Evolutionary conservation across 1,140 invertebrate genomes (phyloP).

Genomic region (Argopecten irradians): DNA sequence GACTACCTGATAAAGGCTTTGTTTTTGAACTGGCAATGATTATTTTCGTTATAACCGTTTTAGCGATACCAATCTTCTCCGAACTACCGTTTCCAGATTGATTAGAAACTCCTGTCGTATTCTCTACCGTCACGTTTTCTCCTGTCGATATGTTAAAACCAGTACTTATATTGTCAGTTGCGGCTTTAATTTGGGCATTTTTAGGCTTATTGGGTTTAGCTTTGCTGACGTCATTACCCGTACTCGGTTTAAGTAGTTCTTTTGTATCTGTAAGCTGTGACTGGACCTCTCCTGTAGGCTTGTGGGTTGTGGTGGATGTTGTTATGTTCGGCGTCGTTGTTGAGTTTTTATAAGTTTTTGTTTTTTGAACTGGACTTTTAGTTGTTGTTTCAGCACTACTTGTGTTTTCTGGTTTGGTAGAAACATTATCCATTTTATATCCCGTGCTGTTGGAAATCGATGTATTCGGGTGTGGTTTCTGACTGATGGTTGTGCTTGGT

Average conservation of each 20-base stretch:
- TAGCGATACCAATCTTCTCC: background rate
- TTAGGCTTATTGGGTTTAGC: background rate
- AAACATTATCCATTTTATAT: background rate
- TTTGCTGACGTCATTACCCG: background rate
- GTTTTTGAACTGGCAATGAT: background rate
- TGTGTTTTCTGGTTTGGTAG: background rate
- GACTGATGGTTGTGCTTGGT: background rate
- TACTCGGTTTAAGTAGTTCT: too few relatives aligned
- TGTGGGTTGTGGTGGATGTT: too few relatives aligned
- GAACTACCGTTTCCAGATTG: background rate
- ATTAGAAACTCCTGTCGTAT: background rate
- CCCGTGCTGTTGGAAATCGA: background rate
- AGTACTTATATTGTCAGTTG: background rate
- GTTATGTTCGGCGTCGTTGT: background rate
- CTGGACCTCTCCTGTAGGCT: too few relatives aligned
- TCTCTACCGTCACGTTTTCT: background rate
- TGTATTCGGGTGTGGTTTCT: background rate
- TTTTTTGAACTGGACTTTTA: background rate
- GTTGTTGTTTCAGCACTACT: background rate
- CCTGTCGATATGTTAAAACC: background rate
- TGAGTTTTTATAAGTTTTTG: background rate
- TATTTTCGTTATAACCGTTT: background rate
- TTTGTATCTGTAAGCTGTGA: too few relatives aligned
- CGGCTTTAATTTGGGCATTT: background rate
- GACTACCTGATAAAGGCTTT: background rate